Percentiles rank a stretch among this genome's conserved stretches.
Conservation (phyloP, 1,140 invertebrate species). For the Diorhabda carinulata region DNA sequence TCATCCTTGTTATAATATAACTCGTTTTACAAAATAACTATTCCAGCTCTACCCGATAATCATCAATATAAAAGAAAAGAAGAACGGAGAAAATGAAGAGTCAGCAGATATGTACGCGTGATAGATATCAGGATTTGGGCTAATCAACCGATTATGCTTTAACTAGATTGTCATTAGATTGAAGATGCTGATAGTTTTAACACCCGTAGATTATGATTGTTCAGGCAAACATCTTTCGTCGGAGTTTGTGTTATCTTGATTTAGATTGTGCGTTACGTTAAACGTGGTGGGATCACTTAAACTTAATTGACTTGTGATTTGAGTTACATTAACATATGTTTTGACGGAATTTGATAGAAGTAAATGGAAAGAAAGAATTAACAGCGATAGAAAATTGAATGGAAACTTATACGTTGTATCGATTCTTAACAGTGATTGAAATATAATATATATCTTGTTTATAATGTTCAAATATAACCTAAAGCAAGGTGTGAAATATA, state of each 20-base stretch:
- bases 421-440: too few species aligned
- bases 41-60: neutral
- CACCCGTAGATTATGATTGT: constrained; percentile 1
- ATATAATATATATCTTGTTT: too few species aligned
- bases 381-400: too few species aligned
- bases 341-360: too few species aligned
- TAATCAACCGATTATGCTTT: constrained; percentile 1
- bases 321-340: too few species aligned
- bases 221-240: constrained; percentile 2
- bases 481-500: too few species aligned
- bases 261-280: neutral
- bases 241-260: neutral
- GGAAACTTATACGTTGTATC: too few species aligned
- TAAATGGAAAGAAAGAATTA: too few species aligned
- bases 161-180: constrained; percentile 1
- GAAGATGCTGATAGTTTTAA: neutral
- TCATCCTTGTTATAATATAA: neutral
- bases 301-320: too few species aligned
- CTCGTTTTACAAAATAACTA: neutral
- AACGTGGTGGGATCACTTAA: too few species aligned
- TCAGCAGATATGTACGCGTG: constrained; percentile 5
- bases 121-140: constrained; percentile 9
- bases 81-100: constrained; percentile 4
- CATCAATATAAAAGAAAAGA: constrained; percentile 3
- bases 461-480: too few species aligned